phyloP scores from a whole-genome alignment of 53 echinoderm and acorn worm species.

The Apostichopus leukothele region DNA sequence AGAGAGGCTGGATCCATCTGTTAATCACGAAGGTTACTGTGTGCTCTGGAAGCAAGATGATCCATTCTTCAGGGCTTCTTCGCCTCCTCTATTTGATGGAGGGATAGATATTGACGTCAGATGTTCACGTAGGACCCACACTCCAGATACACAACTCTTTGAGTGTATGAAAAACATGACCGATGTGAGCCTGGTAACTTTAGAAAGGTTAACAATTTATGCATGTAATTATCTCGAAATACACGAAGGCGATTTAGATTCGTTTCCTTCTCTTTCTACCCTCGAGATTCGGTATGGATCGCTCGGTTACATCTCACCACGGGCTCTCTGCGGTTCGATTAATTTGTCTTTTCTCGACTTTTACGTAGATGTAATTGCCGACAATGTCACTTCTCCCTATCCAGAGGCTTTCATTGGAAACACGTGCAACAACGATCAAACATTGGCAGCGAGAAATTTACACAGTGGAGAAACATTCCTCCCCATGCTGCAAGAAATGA shows the following conservation, averaged over 20 bases:
- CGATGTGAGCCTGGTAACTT: too few relatives aligned
- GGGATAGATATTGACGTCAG: neutral
- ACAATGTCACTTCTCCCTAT: neutral
- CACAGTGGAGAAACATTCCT: neutral
- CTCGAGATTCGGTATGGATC: neutral
- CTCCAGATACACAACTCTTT: neutral
- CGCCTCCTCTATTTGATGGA: neutral
- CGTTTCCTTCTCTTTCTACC: neutral
- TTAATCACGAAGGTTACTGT: neutral
- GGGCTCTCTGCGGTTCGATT: neutral
- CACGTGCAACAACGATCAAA: neutral
- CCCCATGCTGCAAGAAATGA: neutral
- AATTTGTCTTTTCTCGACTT: neutral
- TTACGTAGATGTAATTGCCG: neutral
- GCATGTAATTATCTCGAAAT: conserved; percentile 4
- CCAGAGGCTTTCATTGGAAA: conserved; percentile 7
- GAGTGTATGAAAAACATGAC: neutral
- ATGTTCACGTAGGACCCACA: neutral
- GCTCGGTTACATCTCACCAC: neutral
- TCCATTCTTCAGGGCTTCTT: neutral
- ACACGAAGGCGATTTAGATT: neutral
- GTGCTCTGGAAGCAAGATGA: neutral
- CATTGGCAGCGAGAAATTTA: too few relatives aligned
- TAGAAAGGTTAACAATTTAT: neutral
- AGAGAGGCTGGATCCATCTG: neutral